A percentile compares a stretch with the other conserved stretches of the same genome.
These are phyloP conservation scores for Melopsittacus undulatus DNA, from an alignment of 2,797 vertebrate species.

Conservation along the genomic window DNA sequence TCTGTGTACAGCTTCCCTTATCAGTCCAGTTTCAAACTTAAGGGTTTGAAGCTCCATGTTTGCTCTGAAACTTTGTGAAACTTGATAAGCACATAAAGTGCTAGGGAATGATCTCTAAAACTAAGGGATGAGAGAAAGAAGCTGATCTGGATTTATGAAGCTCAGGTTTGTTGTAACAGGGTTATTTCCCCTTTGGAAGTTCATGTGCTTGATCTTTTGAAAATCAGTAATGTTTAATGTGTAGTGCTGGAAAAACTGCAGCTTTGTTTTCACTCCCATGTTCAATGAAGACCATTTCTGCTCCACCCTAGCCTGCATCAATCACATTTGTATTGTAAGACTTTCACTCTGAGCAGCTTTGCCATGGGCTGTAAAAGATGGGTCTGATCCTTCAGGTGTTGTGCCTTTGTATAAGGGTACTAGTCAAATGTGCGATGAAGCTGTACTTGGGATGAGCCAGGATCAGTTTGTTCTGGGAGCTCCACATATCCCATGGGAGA, in stretches of 20 bases:
- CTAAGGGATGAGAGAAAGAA: not conserved
- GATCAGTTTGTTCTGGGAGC: not conserved
- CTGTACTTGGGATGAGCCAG: not conserved
- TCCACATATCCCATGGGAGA: slow-evolving; percentile 1
- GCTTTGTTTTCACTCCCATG: not conserved
- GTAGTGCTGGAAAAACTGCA: not conserved
- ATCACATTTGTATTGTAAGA: not conserved
- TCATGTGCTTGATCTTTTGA: not conserved
- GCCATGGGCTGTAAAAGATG: not conserved
- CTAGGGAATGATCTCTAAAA: not conserved
- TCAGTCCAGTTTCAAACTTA: not conserved
- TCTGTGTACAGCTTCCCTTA: not conserved
- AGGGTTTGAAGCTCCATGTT: not conserved
- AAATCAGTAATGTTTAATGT: not conserved
- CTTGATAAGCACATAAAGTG: not conserved
- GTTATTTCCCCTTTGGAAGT: not conserved
- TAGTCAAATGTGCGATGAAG: not conserved
- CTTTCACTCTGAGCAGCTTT: not conserved
- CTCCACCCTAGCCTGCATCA: not conserved
- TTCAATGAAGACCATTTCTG: not conserved
- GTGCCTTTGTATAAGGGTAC: not conserved
- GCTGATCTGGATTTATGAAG: not conserved
- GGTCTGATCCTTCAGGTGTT: not conserved
- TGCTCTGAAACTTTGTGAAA: not conserved
- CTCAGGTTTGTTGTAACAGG: not conserved